Base-by-base conservation (phyloP, 2,888 invertebrate species). In the Pasiphila rectangulata region DNA sequence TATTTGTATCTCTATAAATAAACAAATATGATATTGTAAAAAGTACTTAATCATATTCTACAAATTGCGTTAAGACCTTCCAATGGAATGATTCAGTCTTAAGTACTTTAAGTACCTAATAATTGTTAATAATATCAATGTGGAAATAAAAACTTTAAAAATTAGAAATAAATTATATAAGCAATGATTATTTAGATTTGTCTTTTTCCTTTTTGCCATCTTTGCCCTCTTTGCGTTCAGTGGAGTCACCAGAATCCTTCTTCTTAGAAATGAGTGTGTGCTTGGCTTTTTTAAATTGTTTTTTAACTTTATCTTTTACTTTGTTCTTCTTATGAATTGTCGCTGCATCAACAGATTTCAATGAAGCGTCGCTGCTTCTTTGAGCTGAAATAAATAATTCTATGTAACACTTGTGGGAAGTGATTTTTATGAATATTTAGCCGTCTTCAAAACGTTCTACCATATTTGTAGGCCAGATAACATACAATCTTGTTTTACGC, bases 1-100 rank as follows among this genome's bases (percentile, higher is more conserved):
- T 24, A 37, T 38, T 7, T 38, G n/a, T 20, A 20, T 21, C 6
- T 16, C 30, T 10, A 21, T 39, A 32, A 7, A 10, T 12, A n/a
- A 29, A 21, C 9, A 17, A 41, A n/a, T 29, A 43, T n/a, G 21
- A 32, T 15, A n/a, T 16, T 16, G 21, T 16, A 21, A 13, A n/a
- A 35, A 21, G 20, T 27, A 27, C 7, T 2, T 36, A 13, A 15
- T 20, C 1, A 29, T 7, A 39, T 21, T n/a, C 4, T 9, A 24
- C 5, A 38, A 4, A 16, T 12, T 12, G 24, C n/a, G 19, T 15
- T 34, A 21, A 45, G 20, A 45, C 40, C 48, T 52, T 54, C 52
- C 59, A 79, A 67, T 80, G 85, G 83, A 85, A 83, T 83, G 82
- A 73, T 62, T 84, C 84, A 86, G 84, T 84, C 83, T 82, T 78